A percentile compares a stretch with the other conserved stretches of the same genome.
These are phyloP conservation scores for Lordiphosa clarofinis DNA, from an alignment of 1,140 invertebrate species.

Conservation along the genomic window DNA sequence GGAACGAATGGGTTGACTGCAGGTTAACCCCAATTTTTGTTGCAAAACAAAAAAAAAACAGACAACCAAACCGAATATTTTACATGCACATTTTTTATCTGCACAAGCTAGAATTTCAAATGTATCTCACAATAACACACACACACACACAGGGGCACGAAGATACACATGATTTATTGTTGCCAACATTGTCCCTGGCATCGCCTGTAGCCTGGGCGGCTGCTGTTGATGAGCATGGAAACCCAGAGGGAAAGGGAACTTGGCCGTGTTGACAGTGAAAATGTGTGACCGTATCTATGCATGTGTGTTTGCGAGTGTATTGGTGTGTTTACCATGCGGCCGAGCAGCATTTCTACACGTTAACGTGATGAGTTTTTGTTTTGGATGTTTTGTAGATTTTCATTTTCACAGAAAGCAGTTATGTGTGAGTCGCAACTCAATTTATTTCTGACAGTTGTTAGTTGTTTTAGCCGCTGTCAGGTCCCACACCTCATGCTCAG, in stretches of 20 bases:
- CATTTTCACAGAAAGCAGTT: constrained; percentile 25
- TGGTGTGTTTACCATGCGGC: constrained; percentile 48
- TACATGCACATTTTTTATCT: constrained; percentile 71
- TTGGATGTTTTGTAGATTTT: constrained; percentile 50
- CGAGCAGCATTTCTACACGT: constrained; percentile 48
- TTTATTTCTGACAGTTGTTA: constrained; percentile 56
- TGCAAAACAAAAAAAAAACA: constrained; percentile 13
- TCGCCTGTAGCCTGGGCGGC: constrained; percentile 1
- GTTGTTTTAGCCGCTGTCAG: constrained; percentile 16
- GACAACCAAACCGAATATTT: constrained; percentile 46
- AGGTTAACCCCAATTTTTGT: constrained; percentile 69
- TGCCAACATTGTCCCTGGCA: constrained; percentile 37
- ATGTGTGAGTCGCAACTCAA: constrained; percentile 36
- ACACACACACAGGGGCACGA: background rate
- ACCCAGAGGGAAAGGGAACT: constrained; percentile 8
- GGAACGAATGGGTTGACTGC: constrained; percentile 23
- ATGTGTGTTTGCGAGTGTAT: constrained; percentile 6
- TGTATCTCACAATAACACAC: constrained; percentile 43
- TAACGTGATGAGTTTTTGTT: constrained; percentile 65
- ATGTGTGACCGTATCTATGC: constrained; percentile 43
- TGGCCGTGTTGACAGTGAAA: constrained; percentile 61
- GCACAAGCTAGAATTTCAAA: constrained; percentile 66
- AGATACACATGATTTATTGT: constrained; percentile 66
- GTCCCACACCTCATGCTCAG: no score
- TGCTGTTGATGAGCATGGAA: constrained; percentile 55